Conservation (phyloP, 1,140 invertebrate genomes). For the Polypedilum pembai region DNA sequence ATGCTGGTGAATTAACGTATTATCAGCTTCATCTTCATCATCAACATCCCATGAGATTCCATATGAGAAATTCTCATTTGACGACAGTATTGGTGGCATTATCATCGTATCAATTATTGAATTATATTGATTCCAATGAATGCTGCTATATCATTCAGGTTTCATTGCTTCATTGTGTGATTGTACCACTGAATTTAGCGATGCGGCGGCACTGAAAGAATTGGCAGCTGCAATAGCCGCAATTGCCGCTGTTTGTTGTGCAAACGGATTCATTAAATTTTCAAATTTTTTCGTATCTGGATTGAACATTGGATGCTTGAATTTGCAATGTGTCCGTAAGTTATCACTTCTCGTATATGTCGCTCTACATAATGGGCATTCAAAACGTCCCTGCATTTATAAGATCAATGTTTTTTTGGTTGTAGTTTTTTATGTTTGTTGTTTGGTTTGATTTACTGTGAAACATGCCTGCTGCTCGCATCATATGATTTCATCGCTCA, state of each 20-base stretch:
- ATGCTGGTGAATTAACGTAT: conserved; percentile 16
- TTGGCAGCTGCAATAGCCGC: conserved; percentile 45
- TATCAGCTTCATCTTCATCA: conserved; percentile 13
- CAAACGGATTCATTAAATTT: conserved; percentile 49
- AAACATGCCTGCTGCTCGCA: too few species aligned
- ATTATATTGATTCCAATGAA: conserved; percentile 9
- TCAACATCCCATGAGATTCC: conserved; percentile 22
- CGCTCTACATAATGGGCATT: conserved; percentile 76
- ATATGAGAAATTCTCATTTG: neutral
- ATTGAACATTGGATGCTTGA: conserved; percentile 73
- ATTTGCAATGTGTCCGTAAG: conserved; percentile 79
- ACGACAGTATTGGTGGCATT: neutral
- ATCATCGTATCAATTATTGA: neutral
- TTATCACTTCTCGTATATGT: conserved; percentile 82
- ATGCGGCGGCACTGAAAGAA: conserved; percentile 37
- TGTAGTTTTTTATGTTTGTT: too few species aligned
- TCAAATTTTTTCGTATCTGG: conserved; percentile 75
- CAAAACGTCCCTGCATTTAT: conserved; percentile 56
- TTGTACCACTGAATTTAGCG: conserved; percentile 34
- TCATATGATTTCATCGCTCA: too few species aligned
- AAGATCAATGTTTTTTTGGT: too few species aligned
- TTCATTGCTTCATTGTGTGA: conserved; percentile 36
- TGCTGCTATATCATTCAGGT: conserved; percentile 41
- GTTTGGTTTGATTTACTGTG: too few species aligned
- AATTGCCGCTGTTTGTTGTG: conserved; percentile 49